These are phyloP conservation scores for Ceyx melanurus DNA, from an alignment of 2,113 vertebrate genomes.

Conservation along the genomic window DNA sequence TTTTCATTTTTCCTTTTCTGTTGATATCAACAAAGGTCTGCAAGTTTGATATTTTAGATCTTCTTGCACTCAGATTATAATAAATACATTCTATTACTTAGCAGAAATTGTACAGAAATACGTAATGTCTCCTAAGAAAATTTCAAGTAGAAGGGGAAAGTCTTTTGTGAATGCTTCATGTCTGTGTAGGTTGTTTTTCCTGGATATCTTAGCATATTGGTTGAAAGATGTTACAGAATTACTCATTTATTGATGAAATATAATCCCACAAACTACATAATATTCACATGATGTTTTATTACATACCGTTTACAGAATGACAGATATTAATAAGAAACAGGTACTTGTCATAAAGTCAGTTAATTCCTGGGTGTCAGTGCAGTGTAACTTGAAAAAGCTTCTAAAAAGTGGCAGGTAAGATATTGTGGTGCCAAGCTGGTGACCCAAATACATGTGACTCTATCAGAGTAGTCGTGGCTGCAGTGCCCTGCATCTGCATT, in stretches of 20 bases:
- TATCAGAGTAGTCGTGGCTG: neutral
- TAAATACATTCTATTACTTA: neutral
- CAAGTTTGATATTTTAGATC: slow-evolving; percentile 42
- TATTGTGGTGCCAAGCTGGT: neutral
- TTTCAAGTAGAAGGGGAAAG: neutral
- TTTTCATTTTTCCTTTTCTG: slow-evolving; percentile 63
- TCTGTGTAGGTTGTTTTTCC: neutral
- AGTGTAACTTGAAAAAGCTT: slow-evolving; percentile 30
- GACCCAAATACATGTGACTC: neutral
- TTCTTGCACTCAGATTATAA: slow-evolving; percentile 16
- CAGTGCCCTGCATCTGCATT: neutral
- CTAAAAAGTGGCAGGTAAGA: neutral
- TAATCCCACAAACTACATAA: neutral
- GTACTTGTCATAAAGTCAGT: slow-evolving; percentile 26
- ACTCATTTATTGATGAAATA: neutral
- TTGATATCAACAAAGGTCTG: slow-evolving; percentile 15
- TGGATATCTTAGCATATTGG: neutral
- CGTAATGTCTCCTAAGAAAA: neutral
- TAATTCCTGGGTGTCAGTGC: slow-evolving; percentile 21
- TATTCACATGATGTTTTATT: neutral
- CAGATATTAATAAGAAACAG: neutral
- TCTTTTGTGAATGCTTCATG: neutral
- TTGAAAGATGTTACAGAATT: neutral
- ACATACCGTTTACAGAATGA: neutral
- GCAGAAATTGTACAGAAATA: neutral